A percentile compares a stretch with the other conserved stretches of the same genome.
phyloP scores from a whole-genome alignment of 1,140 invertebrate genomes.

The Ptiloglossa arizonensis region DNA sequence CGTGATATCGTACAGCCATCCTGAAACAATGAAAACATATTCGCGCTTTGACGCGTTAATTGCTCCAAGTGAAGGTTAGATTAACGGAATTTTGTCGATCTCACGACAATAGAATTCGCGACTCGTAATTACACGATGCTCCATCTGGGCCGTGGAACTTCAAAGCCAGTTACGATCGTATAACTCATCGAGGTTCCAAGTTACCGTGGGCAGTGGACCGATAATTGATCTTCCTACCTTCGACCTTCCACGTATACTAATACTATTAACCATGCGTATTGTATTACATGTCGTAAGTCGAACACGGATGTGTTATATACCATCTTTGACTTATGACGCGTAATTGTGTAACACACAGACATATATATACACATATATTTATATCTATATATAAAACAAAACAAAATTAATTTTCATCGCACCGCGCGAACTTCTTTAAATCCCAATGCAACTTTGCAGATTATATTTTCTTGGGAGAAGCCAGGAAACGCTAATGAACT shows the following conservation, averaged over 20 bases:
- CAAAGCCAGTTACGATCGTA: conserved; percentile 12
- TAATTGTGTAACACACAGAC: neutral
- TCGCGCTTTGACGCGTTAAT: neutral
- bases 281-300: neutral
- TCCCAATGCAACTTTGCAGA: too few species aligned
- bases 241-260: neutral
- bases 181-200: conserved; percentile 4
- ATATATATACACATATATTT: too few species aligned
- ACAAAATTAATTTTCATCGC: too few species aligned
- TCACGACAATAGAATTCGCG: neutral
- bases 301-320: too few species aligned
- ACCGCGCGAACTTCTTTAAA: too few species aligned
- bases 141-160: neutral
- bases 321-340: neutral
- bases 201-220: neutral
- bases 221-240: neutral
- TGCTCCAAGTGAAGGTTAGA: neutral
- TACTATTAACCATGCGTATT: neutral
- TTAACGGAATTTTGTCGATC: neutral
- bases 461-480: too few species aligned
- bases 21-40: conserved; percentile 81
- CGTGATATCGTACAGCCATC: conserved; percentile 90
- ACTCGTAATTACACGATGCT: conserved; percentile 2
- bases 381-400: too few species aligned
- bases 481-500: too few species aligned